Conservation (phyloP, 2,888 invertebrate genomes). For the Ormyrus rosae region DNA sequence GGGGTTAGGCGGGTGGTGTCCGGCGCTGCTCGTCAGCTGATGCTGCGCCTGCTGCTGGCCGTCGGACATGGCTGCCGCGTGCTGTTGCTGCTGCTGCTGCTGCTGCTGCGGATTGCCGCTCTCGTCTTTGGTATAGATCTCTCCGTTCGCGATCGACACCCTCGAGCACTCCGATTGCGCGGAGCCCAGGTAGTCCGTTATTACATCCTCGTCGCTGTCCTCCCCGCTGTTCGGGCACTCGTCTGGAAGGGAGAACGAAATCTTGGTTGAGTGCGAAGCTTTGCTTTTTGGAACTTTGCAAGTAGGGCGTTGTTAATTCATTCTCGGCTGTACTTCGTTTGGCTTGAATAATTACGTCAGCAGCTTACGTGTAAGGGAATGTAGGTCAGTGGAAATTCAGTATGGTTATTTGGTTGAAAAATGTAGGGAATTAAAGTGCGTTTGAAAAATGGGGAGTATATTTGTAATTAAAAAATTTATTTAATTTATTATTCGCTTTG, state of each 20-base stretch:
- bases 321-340: no score
- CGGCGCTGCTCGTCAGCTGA: conserved; percentile 42
- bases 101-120: conserved; percentile 44
- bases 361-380: no score
- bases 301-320: no score
- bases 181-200: conserved; percentile 82
- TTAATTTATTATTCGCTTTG: no score
- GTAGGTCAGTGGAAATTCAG: no score
- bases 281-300: no score
- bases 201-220: conserved; percentile 88
- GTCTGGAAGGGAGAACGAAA: conserved; percentile 76
- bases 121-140: conserved; percentile 52
- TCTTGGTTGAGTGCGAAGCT: no score
- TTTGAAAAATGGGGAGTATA: no score
- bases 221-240: conserved; percentile 83
- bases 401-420: no score
- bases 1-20: conserved; percentile 71
- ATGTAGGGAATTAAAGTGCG: no score
- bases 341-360: no score
- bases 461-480: no score
- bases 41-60: conserved; percentile 60
- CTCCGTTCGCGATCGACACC: conserved; percentile 65
- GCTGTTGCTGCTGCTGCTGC: conserved; percentile 58
- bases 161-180: conserved; percentile 68
- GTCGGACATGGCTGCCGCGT: conserved; percentile 63